Base-by-base conservation (phyloP, 1,140 invertebrate genomes). In the Cyclargus thomasi region DNA sequence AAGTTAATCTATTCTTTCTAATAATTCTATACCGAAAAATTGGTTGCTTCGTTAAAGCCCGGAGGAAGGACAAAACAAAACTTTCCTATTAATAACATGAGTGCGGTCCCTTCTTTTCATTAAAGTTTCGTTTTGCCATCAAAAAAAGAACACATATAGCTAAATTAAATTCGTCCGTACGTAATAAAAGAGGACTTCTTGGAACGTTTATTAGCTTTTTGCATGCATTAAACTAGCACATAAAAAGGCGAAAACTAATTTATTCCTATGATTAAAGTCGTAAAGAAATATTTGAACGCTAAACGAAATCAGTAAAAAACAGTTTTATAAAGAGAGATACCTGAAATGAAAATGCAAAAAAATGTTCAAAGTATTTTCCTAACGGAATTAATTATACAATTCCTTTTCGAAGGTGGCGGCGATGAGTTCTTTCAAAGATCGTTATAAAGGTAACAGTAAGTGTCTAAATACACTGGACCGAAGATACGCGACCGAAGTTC, bases 371-470 rank as follows among this genome's bases (percentile, higher is more conserved):
- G 18, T 59, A 59, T 55, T 55, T 55, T 20, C 20, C 7, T 20
- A 20, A 21, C 55, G 35, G 18, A 64, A 64, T 63, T 74, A 74
- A 72, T 74, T 39, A 69, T 70, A 57, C 67, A 69, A 64, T 66
- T 59, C 63, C 53, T 18, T 39, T 62, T 8, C 57, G 55, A 67
- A 17, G 53, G 65, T 67, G 68, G 53, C 65, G 62, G 62, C 57
- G 65, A 68, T 68, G 67, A 75, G 65, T 66, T 62, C 67, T 59
- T 74, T 69, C 72, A 53, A 55, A 68, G 63, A 70, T 70, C 29
- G 68, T 47, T 62, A 53, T 65, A 67, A 70, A 74, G 64, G 68
- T 67, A 68, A 76, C 72, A 72, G 73, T n/a, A n/a, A n/a, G n/a
- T n/a, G n/a, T n/a, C n/a, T n/a, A n/a, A n/a, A n/a, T n/a, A n/a